These are phyloP conservation scores for Sebastes kiyomatsui DNA, from an alignment of 2,797 vertebrate genomes.

Conservation along the genomic window DNA sequence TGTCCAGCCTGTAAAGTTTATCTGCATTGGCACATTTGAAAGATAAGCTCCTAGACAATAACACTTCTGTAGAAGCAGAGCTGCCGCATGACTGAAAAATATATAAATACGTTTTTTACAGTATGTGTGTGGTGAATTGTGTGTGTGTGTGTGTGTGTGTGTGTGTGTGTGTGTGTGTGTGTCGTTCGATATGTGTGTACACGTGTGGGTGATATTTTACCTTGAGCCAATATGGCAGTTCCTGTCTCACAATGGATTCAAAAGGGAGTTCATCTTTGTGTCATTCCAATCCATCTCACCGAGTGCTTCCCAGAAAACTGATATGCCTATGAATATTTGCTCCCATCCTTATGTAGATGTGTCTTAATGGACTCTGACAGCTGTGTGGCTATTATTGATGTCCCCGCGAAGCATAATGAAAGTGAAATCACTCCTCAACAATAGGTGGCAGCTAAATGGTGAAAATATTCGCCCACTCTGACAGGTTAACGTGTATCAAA, in stretches of 20 bases:
- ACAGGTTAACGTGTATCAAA: slow-evolving; percentile 78
- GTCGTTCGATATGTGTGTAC: slow-evolving; percentile 16
- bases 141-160: neutral
- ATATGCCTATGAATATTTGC: slow-evolving; percentile 75
- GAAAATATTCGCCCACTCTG: slow-evolving; percentile 76
- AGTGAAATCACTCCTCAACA: slow-evolving; percentile 79
- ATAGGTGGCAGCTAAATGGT: slow-evolving; percentile 77
- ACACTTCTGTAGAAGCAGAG: slow-evolving; percentile 20
- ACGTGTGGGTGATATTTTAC: slow-evolving; percentile 64
- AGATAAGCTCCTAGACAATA: slow-evolving; percentile 30
- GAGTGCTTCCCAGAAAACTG: slow-evolving; percentile 64
- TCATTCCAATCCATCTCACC: slow-evolving; percentile 74
- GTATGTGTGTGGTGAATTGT: neutral
- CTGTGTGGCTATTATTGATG: slow-evolving; percentile 80
- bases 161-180: slow-evolving; percentile 1
- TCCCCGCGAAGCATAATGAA: slow-evolving; percentile 76
- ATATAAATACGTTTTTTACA: slow-evolving; percentile 26
- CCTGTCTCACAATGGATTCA: slow-evolving; percentile 66
- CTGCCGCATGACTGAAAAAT: slow-evolving; percentile 29
- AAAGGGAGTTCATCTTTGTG: slow-evolving; percentile 72
- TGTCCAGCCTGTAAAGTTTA: neutral
- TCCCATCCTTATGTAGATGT: slow-evolving; percentile 74
- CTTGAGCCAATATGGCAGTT: slow-evolving; percentile 65
- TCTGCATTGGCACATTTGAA: slow-evolving; percentile 11
- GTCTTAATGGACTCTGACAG: slow-evolving; percentile 82